Base-by-base conservation (phyloP, 2,113 vertebrate species). In the Erythrocercus mccallii region DNA sequence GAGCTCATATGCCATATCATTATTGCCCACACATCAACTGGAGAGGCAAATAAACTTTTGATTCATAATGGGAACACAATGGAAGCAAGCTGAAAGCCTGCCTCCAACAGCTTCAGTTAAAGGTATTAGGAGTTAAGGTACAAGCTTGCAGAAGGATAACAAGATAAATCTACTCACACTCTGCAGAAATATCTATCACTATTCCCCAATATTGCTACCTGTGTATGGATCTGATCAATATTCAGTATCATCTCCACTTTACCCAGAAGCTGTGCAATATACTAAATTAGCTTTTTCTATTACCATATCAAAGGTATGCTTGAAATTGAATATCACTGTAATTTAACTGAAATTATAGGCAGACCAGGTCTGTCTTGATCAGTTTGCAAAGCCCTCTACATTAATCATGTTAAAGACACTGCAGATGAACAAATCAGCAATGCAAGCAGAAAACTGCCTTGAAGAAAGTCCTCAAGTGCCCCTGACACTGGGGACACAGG, bases 261-360 rank as follows among this genome's bases (percentile, higher is more conserved):
- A 61, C 72, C 64, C n/a, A 3, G 64, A 69, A 69, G 56, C 86
- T 58, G 20, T 2, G 25, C 88, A 91, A 89, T 91, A 84, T 68
- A 83, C 76, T 95, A 95, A 96, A 97, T 94, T 95, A 92, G 68
- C 80, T 88, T 94, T 94, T 94, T 88, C 88, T 96, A 94, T 95
- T 95, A 86, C 91, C 72, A 22, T 71, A 95, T 78, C 80, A 93
- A 88, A 94, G 88, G 51, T 40, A 44, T 24, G 72, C 66, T 74
- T 71, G 86, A 91, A 92, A 95, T 91, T 74, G 86, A 92, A 90
- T 91, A 91, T 92, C 91, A 28, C 76, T 44, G 92, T 90, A 93
- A 94, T 96, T 95, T 93, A 90, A 93, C 95, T 71, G 94, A 74
- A 96, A 96, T 95, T 92, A 95, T 88, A 74, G 83, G 88, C 88